Base-by-base conservation (phyloP, 2,113 vertebrate genomes). In the Prolemur simus region DNA sequence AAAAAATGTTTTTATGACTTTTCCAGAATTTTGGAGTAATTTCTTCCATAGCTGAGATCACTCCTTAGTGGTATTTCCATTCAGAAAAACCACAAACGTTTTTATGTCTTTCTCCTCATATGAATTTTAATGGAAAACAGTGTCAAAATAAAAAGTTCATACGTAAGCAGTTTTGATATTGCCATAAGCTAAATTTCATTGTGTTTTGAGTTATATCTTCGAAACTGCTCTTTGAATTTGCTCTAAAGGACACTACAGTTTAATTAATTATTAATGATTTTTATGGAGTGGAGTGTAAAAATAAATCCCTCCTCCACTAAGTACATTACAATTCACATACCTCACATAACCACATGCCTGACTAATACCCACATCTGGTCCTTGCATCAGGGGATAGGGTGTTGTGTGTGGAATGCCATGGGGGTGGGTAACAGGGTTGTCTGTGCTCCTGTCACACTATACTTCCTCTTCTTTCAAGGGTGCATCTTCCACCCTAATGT, bases 1-100 rank as follows among this genome's bases (percentile, higher is more conserved):
- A 82, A 23, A 89, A 63, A 92, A 68, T 13, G 2, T 76, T n/a
- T 85, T 78, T 64, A 95, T 91, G 29, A 0, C 42, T 97, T 98
- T 97, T 94, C 71, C 95, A 98, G 92, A 94, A 83, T 77, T 95
- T 77, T 84, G 42, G 45, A 97, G 8, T n/a, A 64, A 3, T 25
- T 97, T 95, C 71, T 96, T 96, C 94, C 82, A 76, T 95, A 76
- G 81, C 64, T 96, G 90, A 98, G 74, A 94, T 68, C 83, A 96
- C 96, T 94, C 91, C 95, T 52, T 87, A 87, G 45, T 94, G 39
- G 27, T 37, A 94, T 89, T 98, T 97, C 96, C 98, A 94, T 96
- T 98, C 42, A 39, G 34, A 97, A 94, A 96, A 92, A 42, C 91
- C 95, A 98, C 92, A 95, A 27, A 96, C 85, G 97, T 94, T 86